A percentile compares a stretch with the other conserved stretches of the same genome.
Evolutionary conservation across 2,113 vertebrate genomes (phyloP).

Genomic region (Tetrax tetrax): DNA sequence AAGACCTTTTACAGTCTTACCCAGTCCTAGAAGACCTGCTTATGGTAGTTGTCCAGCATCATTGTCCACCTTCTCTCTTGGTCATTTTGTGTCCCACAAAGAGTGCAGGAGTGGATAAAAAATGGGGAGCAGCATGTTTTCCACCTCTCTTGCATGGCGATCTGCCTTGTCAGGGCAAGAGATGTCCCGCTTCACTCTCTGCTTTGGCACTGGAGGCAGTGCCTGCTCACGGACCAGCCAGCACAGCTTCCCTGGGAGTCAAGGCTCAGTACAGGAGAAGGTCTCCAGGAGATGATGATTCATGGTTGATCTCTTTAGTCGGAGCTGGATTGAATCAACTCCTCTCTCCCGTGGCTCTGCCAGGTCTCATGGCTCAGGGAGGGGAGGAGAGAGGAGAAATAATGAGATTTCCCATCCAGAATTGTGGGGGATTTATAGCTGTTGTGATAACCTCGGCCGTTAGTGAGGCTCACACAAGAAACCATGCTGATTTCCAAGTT

Average conservation of each 20-base stretch:
- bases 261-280: background rate
- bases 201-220: background rate
- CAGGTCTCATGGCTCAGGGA: slow-evolving; percentile 57
- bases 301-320: slow-evolving; percentile 50
- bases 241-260: background rate
- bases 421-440: slow-evolving; percentile 69
- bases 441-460: slow-evolving; percentile 73
- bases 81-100: background rate
- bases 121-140: background rate
- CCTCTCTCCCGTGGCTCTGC: slow-evolving; percentile 47
- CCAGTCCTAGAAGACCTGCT: background rate
- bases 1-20: background rate
- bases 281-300: slow-evolving; percentile 43
- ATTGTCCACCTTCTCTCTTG: background rate
- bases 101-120: background rate
- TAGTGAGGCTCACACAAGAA: slow-evolving; percentile 33
- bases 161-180: background rate
- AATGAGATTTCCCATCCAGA: slow-evolving; percentile 75
- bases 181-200: background rate
- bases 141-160: accelerated
- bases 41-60: background rate
- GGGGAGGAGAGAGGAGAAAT: slow-evolving; percentile 55
- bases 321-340: slow-evolving; percentile 61
- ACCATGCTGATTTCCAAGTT: slow-evolving; percentile 50
- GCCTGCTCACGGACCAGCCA: background rate